Percentiles rank a stretch among this genome's conserved stretches.
phyloP scores from a whole-genome alignment of 2,888 invertebrate genomes.

The Marasmarcha lunaedactyla region DNA sequence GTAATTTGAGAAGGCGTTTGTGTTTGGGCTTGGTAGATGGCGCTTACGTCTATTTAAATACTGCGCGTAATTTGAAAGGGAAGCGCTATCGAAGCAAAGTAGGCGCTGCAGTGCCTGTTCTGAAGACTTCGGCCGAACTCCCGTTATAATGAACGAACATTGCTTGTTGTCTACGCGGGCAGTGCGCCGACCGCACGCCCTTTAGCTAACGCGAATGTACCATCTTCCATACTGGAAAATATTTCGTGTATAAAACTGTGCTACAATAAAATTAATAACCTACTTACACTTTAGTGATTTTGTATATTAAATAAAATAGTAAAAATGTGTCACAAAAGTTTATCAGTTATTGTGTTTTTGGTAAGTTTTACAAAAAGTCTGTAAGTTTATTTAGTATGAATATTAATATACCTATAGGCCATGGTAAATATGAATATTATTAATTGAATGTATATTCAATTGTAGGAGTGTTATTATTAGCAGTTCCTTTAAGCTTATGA shows the following conservation, averaged over 20 bases:
- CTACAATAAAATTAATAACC: conserved; percentile 23
- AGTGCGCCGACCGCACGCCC: conserved; percentile 68
- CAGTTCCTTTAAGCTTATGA: too few species aligned
- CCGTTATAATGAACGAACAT: conserved; percentile 55
- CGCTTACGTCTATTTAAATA: conserved; percentile 31
- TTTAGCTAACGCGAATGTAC: conserved; percentile 59
- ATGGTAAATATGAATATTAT: too few species aligned
- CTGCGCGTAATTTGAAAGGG: conserved; percentile 18
- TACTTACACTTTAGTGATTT: conserved; percentile 25
- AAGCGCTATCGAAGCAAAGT: conserved; percentile 26
- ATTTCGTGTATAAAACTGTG: conserved; percentile 53
- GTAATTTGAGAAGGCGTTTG: conserved; percentile 15
- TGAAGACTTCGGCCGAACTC: conserved; percentile 59
- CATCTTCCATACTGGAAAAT: conserved; percentile 36
- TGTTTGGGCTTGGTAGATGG: conserved; percentile 30
- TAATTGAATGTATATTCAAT: too few species aligned
- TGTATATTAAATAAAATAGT: conserved; percentile 22
- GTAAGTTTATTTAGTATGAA: too few species aligned
- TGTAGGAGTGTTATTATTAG: too few species aligned
- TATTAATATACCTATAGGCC: too few species aligned
- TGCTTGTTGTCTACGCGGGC: conserved; percentile 64
- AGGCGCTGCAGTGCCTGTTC: conserved; percentile 33
- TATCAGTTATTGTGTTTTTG: conserved; percentile 40
- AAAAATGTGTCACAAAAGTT: conserved; percentile 51
- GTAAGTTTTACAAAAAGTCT: too few species aligned